A percentile compares a stretch with the other conserved stretches of the same genome.
Evolutionary conservation across 2,797 vertebrate species (phyloP).

Genomic region (Ataeniobius toweri): DNA sequence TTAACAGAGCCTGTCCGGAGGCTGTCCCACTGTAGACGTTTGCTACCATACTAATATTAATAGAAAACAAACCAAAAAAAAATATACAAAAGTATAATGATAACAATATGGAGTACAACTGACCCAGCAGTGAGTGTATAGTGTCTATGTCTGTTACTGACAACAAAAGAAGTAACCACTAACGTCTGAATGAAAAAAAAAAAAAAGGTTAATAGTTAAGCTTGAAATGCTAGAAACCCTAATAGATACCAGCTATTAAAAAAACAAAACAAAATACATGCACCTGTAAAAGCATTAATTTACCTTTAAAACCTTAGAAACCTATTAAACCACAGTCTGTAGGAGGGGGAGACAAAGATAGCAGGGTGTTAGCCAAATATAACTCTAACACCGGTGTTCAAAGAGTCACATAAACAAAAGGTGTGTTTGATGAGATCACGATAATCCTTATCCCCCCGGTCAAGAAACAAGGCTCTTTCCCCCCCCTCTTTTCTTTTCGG

Average conservation of each 20-base stretch:
- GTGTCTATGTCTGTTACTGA: slow-evolving; percentile 91
- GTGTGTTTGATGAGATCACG: slow-evolving; percentile 78
- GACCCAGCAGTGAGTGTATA: slow-evolving; percentile 97
- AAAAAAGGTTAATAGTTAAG: slow-evolving; percentile 86
- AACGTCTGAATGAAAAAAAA: slow-evolving; percentile 80
- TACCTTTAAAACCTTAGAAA: slow-evolving; percentile 84
- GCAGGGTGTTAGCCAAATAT: slow-evolving; percentile 51
- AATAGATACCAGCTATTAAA: slow-evolving; percentile 99
- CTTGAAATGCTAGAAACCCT: slow-evolving; percentile 91
- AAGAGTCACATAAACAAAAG: slow-evolving; percentile 69
- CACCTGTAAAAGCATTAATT: slow-evolving; percentile 87
- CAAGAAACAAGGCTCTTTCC: slow-evolving; percentile 60
- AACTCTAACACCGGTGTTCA: slow-evolving; percentile 81
- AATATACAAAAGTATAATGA: slow-evolving; percentile 74
- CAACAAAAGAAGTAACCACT: slow-evolving; percentile 86
- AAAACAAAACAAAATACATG: slow-evolving; percentile 85
- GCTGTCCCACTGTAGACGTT: slow-evolving; percentile 76
- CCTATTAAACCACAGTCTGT: slow-evolving; percentile 87
- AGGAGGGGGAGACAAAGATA: slow-evolving; percentile 42
- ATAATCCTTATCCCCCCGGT: slow-evolving; percentile 74
- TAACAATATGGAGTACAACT: slow-evolving; percentile 91
- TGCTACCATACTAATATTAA: slow-evolving; percentile 84
- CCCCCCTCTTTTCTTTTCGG: slow-evolving; percentile 47
- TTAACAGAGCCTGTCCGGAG: slow-evolving; percentile 75
- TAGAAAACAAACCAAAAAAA: slow-evolving; percentile 57